Evolutionary conservation across 2,888 invertebrate species (phyloP), one percentile per base, ranked within the genome.

Genomic region (Taenaris catops): DNA sequence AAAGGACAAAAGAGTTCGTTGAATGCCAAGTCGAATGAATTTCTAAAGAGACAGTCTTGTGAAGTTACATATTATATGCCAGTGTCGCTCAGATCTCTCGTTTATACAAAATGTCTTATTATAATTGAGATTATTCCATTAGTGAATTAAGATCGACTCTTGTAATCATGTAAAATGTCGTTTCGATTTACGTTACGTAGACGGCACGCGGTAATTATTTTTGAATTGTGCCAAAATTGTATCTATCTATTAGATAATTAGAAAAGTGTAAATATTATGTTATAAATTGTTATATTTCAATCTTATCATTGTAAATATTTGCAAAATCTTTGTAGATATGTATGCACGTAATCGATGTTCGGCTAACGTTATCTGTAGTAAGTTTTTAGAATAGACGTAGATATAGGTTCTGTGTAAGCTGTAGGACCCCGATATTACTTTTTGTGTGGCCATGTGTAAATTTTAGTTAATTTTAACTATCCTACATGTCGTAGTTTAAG

Each of bases 71-170:
- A 60, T 29, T 20, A 40, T 19, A 53, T 48, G 55, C 57, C 55
- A 60, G 58, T 58, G 54, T 52, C 42, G 49, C 46, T 78, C 70
- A 74, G 83, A 83, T 86, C 83, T 83, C 81, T 79, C 71, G 70
- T 67, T 65, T 65, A 60, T 57, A 63, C 62, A 66, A 64, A 14
- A 14, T 14, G 14, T 14, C 14, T 2, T 14, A 48, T 66, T 69
- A 68, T 60, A 68, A 67, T 44, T 73, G 81, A 80, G 80, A 81
- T 80, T 80, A 86, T 84, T 86, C 84, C 84, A 86, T 79, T 86
- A 86, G 83, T 68, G 68, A 75, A 68, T 66, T 83, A 86, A 79
- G 83, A 48, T 53, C 49, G 48, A 50, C 43, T 45, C 46, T 46
- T 46, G 45, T 45, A 48, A 48, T 41, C 45, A 39, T 27, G 31